phyloP scores from a whole-genome alignment of 2,888 invertebrate species.

The Bembecia ichneumoniformis region DNA sequence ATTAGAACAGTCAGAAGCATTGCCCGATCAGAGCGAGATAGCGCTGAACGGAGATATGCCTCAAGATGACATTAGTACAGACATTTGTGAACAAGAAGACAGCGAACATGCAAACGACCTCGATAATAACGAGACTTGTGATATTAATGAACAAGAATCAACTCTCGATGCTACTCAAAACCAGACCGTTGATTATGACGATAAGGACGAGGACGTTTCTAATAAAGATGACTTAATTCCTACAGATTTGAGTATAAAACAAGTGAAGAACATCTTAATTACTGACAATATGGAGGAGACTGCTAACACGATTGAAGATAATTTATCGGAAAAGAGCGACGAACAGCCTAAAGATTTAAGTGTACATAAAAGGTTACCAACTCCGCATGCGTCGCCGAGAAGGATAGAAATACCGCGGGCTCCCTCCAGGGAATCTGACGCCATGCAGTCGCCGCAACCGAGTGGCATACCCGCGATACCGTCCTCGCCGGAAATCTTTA shows the following conservation, averaged over 20 bases:
- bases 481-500: constrained; percentile 77
- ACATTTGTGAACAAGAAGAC: constrained; percentile 11
- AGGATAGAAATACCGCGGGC: constrained; percentile 70
- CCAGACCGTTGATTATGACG: constrained; percentile 14
- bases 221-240: constrained; percentile 59
- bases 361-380: constrained; percentile 64
- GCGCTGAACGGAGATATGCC: constrained; percentile 22
- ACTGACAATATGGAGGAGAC: constrained; percentile 21
- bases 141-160: constrained; percentile 15
- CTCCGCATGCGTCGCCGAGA: constrained; percentile 57
- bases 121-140: constrained; percentile 13
- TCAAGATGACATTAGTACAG: constrained; percentile 12
- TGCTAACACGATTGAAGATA: constrained; percentile 37
- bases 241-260: constrained; percentile 71
- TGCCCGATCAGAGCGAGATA: constrained; percentile 38
- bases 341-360: constrained; percentile 75
- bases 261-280: constrained; percentile 30
- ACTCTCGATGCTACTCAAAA: constrained; percentile 6
- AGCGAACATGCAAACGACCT: constrained; percentile 8
- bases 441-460: constrained; percentile 81
- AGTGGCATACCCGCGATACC: constrained; percentile 80
- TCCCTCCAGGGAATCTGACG: constrained; percentile 78
- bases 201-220: constrained; percentile 10
- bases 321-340: constrained; percentile 56
- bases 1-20: constrained; percentile 16